Evolutionary conservation across 2,113 vertebrate genomes (phyloP).

Genomic region (Megaceryle torquata): DNA sequence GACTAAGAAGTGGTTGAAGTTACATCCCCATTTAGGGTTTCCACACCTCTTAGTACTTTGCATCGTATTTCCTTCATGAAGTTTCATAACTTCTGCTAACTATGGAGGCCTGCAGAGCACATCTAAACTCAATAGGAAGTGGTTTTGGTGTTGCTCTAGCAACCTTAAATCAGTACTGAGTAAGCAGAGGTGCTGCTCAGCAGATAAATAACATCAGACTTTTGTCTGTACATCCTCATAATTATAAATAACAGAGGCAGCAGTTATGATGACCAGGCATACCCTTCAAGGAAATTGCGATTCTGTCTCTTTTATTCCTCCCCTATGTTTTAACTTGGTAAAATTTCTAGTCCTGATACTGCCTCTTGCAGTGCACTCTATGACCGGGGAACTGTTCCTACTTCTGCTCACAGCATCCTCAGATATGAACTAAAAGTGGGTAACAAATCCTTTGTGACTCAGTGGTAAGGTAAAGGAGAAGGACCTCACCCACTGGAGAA

Average conservation of each 20-base stretch:
- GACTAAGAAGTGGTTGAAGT: neutral
- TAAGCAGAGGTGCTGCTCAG: neutral
- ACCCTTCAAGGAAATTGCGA: neutral
- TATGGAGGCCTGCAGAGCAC: neutral
- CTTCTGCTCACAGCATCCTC: neutral
- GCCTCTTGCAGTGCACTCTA: neutral
- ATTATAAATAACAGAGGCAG: neutral
- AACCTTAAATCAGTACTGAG: neutral
- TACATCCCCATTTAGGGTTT: neutral
- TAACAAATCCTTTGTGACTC: neutral
- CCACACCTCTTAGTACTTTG: neutral
- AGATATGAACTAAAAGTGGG: neutral
- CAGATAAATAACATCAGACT: neutral
- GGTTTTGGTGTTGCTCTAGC: conserved; percentile 10
- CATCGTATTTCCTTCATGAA: neutral
- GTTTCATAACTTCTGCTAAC: conserved; percentile 37
- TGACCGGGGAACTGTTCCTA: neutral
- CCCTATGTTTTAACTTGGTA: neutral
- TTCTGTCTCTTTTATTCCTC: neutral
- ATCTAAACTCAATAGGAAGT: neutral
- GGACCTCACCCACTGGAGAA: neutral
- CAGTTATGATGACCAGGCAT: neutral
- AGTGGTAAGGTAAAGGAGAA: neutral
- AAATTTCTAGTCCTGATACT: neutral
- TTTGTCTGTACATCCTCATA: neutral